Base-by-base conservation (phyloP, 1,140 invertebrate species). In the Zaprionus nigranus region DNA sequence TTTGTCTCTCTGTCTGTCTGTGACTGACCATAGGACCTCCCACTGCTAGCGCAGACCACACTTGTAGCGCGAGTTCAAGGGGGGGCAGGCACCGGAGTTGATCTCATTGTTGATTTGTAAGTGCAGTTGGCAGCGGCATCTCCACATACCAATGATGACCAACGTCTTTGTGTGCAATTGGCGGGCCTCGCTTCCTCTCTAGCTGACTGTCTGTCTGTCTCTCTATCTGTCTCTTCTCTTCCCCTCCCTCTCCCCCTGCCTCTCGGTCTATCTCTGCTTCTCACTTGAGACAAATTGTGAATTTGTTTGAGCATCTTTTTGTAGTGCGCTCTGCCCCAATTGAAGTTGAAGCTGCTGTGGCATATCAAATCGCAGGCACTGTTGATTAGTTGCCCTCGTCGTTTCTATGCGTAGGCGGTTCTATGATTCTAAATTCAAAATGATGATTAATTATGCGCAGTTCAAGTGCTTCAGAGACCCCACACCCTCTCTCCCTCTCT, bases 261-360 rank as follows among this genome's bases (percentile, higher is more conserved):
- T n/a, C n/a, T n/a, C n/a, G n/a, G n/a, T n/a, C 4, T 13, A 2
- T 56, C 28, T 53, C 13, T 63, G 26, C 13, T 17, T 13, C 5
- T 84, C 86, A 88, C 85, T 88, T 90, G 81, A 88, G 85, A 88
- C 85, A 88, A 88, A 88, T 88, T 88, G 85, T 88, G 85, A 90
- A 90, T 90, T 84, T 66, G 68, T 81, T 90, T 78, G 77, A 75
- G 56, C 74, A 75, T 64, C 70, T 59, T 61, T 81, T 86, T 86
- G 61, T 79, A 86, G 82, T 87, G 79, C 75, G 76, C 79, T 86
- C 58, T 84, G 79, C 38, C 38, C 60, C 63, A 65, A 62, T 61
- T 68, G 67, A 51, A 58, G 34, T 43, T 49, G n/a, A 59, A 49
- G 62, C 64, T 54, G 57, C 61, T 51, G 69, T 30, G 60, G 61